Conservation (phyloP, 2,888 invertebrate genomes). For the Scrobipalpa atriplicella region DNA sequence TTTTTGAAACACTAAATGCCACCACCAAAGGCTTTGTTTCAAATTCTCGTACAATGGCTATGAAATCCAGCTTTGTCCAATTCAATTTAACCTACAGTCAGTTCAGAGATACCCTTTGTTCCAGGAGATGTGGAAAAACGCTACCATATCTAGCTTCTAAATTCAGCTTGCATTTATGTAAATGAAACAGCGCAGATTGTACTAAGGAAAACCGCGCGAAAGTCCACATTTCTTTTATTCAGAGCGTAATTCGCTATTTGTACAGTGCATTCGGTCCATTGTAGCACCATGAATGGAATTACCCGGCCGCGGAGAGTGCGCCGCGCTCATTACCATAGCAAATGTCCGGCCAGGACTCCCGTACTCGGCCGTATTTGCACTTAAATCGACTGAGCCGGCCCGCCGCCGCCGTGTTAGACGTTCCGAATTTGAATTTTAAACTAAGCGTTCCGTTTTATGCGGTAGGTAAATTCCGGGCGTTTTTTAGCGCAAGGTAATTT, state of each 20-base stretch:
- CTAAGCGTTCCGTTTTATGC: constrained; percentile 73
- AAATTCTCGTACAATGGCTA: neutral
- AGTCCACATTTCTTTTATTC: constrained; percentile 47
- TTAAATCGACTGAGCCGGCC: constrained; percentile 52
- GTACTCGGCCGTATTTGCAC: constrained; percentile 62
- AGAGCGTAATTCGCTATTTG: constrained; percentile 58
- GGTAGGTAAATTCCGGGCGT: constrained; percentile 66
- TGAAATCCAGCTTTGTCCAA: neutral
- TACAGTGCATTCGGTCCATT: constrained; percentile 55
- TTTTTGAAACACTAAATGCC: no score
- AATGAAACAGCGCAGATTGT: constrained; percentile 34
- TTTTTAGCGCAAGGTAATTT: constrained; percentile 62
- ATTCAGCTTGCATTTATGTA: constrained; percentile 32
- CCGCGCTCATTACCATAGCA: constrained; percentile 55
- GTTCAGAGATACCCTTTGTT: constrained; percentile 21
- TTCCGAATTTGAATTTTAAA: constrained; percentile 78
- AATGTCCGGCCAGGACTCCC: constrained; percentile 55
- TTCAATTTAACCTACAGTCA: neutral
- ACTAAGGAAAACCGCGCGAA: constrained; percentile 31
- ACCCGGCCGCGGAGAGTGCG: constrained; percentile 51
- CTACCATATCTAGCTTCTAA: constrained; percentile 30
- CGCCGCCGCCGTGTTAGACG: constrained; percentile 63
- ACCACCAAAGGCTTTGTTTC: neutral
- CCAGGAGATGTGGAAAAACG: constrained; percentile 21
- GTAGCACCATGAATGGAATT: constrained; percentile 62